Percentiles rank a stretch among this genome's conserved stretches.
These are phyloP conservation scores for Chauna torquata DNA, from an alignment of 2,113 vertebrate species.

Conservation along the genomic window DNA sequence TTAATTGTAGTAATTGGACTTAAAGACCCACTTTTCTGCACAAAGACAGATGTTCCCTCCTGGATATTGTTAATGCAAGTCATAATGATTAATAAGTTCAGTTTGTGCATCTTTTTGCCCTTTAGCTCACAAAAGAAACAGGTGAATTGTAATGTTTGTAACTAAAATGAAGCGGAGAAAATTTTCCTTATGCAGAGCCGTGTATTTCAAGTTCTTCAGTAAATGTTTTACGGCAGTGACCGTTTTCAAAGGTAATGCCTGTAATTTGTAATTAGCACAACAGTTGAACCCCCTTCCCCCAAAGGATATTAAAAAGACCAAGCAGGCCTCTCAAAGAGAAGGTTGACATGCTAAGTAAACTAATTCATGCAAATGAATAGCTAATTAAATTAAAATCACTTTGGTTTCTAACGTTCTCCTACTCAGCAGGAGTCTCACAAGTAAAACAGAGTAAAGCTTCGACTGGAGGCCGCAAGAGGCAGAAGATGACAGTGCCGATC, in stretches of 20 bases:
- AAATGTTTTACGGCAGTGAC: neutral
- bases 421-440: neutral
- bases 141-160: neutral
- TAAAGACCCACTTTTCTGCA: neutral
- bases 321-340: neutral
- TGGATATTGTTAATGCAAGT: slow-evolving; percentile 28
- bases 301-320: neutral
- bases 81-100: neutral
- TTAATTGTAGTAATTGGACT: slow-evolving; percentile 25
- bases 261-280: accelerated
- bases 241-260: too few species aligned
- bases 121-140: neutral
- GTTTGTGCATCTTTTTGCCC: neutral
- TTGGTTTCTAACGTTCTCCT: slow-evolving; percentile 12
- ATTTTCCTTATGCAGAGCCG: neutral
- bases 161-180: neutral
- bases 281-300: neutral
- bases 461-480: neutral
- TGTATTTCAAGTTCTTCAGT: neutral
- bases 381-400: slow-evolving; percentile 14
- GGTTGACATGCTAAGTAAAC: neutral
- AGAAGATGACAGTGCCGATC: neutral
- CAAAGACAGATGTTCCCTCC: neutral
- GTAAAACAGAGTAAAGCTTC: neutral
- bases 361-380: neutral